phyloP scores from a whole-genome alignment of 2,797 vertebrate species.

The Rallus crepitans region DNA sequence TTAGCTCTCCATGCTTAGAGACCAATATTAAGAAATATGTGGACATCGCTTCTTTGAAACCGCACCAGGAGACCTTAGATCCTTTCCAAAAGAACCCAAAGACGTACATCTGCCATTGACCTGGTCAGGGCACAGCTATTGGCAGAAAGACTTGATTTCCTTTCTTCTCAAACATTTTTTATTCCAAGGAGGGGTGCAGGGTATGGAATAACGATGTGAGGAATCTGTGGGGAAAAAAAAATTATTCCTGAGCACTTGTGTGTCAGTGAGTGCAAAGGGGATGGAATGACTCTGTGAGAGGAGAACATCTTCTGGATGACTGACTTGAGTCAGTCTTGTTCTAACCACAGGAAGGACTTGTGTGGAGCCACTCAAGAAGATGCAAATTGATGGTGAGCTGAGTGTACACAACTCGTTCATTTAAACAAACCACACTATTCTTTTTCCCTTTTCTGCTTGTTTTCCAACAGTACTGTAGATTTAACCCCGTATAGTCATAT shows the following conservation, averaged over 20 bases:
- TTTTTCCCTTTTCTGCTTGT: neutral
- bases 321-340: neutral
- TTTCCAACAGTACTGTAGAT: slow-evolving; percentile 6
- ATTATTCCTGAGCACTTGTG: neutral
- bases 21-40: neutral
- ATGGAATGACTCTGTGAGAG: neutral
- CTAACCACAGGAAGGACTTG: neutral
- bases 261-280: neutral
- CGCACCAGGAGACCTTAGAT: neutral
- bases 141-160: neutral
- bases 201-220: neutral
- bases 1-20: neutral
- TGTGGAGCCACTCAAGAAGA: neutral
- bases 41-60: neutral
- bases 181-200: neutral
- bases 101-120: neutral
- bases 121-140: neutral
- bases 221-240: neutral
- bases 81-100: neutral
- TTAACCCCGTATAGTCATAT: neutral
- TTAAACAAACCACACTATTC: slow-evolving; percentile 7
- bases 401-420: neutral
- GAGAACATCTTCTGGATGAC: neutral
- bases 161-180: neutral
- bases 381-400: neutral